These are phyloP conservation scores for Marasmarcha lunaedactyla DNA, from an alignment of 2,888 invertebrate genomes.

Conservation along the genomic window DNA sequence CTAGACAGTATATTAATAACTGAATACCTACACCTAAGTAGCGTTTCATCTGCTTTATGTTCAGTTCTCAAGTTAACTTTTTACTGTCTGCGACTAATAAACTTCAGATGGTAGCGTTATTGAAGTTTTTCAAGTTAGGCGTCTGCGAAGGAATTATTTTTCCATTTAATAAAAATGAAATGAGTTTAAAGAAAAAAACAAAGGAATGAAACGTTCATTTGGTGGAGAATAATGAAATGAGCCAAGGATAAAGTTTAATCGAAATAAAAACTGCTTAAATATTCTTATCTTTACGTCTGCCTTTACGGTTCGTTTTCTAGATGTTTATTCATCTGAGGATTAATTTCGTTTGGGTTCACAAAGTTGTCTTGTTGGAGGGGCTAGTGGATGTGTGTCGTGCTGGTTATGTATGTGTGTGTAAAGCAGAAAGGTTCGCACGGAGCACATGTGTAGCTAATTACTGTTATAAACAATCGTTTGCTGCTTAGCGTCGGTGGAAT, in stretches of 20 bases:
- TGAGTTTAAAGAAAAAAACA: not conserved
- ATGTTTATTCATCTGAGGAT: too few species aligned
- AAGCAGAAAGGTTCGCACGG: not conserved
- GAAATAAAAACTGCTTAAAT: too few species aligned
- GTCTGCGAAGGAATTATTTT: not conserved
- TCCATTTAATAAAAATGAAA: not conserved
- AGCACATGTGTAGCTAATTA: constrained; percentile 1
- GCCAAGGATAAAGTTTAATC: too few species aligned
- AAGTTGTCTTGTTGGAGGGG: too few species aligned
- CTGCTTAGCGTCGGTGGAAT: not conserved
- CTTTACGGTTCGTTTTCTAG: too few species aligned
- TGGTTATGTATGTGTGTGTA: too few species aligned
- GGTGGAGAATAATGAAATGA: too few species aligned
- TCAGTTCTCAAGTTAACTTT: not conserved
- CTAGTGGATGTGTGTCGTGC: too few species aligned
- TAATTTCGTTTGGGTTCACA: too few species aligned
- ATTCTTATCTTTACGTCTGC: too few species aligned
- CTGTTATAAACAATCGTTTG: constrained; percentile 1
- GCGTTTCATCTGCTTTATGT: constrained; percentile 1
- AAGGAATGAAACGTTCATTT: too few species aligned
- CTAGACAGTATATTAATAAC: constrained; percentile 1
- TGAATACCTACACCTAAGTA: constrained; percentile 1
- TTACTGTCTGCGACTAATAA: constrained; percentile 1
- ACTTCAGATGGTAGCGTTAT: not conserved
- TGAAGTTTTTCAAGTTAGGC: not conserved